Evolutionary conservation across 2,113 vertebrate genomes (phyloP).

Genomic region (Carettochelys insculpta): DNA sequence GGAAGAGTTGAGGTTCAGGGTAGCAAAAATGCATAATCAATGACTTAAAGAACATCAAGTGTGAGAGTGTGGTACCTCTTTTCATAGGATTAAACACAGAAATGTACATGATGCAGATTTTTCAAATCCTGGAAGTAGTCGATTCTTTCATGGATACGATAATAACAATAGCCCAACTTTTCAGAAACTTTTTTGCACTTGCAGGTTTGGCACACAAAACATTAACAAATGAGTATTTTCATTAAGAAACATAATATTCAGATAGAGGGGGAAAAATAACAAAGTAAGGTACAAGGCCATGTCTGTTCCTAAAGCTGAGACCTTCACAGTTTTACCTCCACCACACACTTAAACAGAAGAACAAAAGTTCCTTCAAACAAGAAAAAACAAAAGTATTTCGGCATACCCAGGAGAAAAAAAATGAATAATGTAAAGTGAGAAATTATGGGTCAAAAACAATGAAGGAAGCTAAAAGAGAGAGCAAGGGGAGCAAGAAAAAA

Average conservation of each 20-base stretch:
- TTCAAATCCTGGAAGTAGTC: neutral
- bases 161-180: neutral
- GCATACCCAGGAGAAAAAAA: neutral
- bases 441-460: neutral
- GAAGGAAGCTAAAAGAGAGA: neutral
- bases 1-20: neutral
- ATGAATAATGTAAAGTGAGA: neutral
- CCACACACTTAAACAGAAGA: neutral
- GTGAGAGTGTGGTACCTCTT: neutral
- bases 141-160: neutral
- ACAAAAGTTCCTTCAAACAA: neutral
- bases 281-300: neutral
- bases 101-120: neutral
- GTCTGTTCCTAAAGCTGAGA: conserved; percentile 6
- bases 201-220: too few species aligned
- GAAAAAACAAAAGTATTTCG: neutral
- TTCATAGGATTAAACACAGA: neutral
- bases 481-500: neutral
- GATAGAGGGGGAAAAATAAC: neutral
- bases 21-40: neutral
- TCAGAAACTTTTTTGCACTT: neutral
- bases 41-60: neutral
- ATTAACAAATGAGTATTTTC: too few species aligned
- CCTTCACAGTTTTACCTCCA: conserved; percentile 32
- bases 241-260: neutral